Evolutionary conservation across 2,113 vertebrate genomes (phyloP).

Genomic region (Sisor rabdophorus): DNA sequence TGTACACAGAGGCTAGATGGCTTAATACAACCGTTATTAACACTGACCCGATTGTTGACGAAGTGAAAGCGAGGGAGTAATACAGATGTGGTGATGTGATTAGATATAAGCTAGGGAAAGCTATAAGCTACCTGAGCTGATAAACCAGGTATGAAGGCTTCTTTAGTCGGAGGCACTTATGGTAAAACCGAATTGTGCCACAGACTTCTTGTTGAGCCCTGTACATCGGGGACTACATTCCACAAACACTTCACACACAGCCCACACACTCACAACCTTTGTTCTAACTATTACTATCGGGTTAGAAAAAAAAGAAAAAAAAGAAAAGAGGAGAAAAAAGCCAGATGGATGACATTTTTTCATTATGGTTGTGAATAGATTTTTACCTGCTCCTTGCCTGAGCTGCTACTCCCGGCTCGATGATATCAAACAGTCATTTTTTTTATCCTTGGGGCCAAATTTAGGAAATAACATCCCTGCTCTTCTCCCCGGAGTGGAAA

Average conservation of each 20-base stretch:
- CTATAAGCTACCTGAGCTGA: conserved; percentile 53
- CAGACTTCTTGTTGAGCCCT: conserved; percentile 75
- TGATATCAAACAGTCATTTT: conserved; percentile 78
- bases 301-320: conserved; percentile 55
- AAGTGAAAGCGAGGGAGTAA: conserved; percentile 11
- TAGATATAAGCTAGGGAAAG: conserved; percentile 1
- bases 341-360: conserved; percentile 73
- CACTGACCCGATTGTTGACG: conserved; percentile 42
- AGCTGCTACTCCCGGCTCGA: conserved; percentile 72
- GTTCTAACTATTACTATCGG: conserved; percentile 75
- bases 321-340: conserved; percentile 64
- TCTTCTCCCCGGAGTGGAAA: conserved; percentile 54
- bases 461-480: conserved; percentile 67
- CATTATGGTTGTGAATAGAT: conserved; percentile 73
- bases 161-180: conserved; percentile 74
- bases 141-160: conserved; percentile 73
- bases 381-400: conserved; percentile 72
- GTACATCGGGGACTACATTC: conserved; percentile 39
- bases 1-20: neutral
- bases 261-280: conserved; percentile 44
- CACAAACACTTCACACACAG: too few relatives aligned
- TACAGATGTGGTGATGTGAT: neutral
- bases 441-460: conserved; percentile 74
- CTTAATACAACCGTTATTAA: conserved; percentile 25
- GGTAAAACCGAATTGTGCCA: conserved; percentile 69